These are phyloP conservation scores for Girardinichthys multiradiatus DNA, from an alignment of 2,113 vertebrate species.

Conservation along the genomic window DNA sequence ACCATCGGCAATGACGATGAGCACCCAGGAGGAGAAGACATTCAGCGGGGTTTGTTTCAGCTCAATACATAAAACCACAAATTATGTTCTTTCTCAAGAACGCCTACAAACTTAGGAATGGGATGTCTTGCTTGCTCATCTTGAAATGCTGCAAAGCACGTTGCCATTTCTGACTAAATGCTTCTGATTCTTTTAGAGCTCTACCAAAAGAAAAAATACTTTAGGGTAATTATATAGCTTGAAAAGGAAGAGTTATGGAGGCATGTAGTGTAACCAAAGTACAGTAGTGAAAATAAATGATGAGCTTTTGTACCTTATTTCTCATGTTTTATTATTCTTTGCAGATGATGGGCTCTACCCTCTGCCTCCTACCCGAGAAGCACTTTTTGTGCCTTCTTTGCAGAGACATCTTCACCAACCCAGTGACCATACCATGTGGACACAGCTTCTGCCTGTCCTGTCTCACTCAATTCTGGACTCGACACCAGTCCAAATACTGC, in stretches of 20 bases:
- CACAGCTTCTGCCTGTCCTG: slow-evolving; percentile 82
- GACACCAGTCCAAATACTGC: slow-evolving; percentile 71
- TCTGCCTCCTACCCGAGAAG: slow-evolving; percentile 72
- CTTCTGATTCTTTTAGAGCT: not conserved
- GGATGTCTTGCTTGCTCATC: not conserved
- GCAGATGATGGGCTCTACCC: slow-evolving; percentile 73
- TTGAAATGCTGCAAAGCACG: not conserved
- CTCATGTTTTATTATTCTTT: not conserved
- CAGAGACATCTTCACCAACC: slow-evolving; percentile 75
- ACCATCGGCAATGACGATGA: not conserved
- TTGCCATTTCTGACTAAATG: not conserved
- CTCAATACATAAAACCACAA: not conserved
- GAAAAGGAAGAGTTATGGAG: not conserved
- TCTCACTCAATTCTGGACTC: slow-evolving; percentile 72
- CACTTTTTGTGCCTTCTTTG: slow-evolving; percentile 80
- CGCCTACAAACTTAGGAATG: slow-evolving; percentile 16
- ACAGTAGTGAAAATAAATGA: not conserved
- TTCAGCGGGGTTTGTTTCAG: not conserved
- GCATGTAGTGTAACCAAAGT: not conserved
- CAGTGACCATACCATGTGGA: slow-evolving; percentile 78
- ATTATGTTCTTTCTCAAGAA: slow-evolving; percentile 4
- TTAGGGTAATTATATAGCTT: not conserved
- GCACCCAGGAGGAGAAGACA: not conserved
- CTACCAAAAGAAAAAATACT: not conserved
- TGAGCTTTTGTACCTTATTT: not conserved